Conservation (phyloP, 2,797 vertebrate genomes). For the Leptodactylus fallax region DNA sequence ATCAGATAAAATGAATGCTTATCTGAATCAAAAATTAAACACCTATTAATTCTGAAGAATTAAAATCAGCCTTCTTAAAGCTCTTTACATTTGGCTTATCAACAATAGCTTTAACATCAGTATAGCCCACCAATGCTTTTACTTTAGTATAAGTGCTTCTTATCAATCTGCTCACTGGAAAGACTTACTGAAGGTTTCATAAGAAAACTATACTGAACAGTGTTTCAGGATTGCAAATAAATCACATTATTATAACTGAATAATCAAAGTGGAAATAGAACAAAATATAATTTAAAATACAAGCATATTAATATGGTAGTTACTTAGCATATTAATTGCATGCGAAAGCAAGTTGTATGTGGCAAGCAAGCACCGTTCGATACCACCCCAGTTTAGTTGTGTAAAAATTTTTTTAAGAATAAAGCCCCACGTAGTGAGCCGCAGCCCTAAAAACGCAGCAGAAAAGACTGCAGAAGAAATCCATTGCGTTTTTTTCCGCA, state of each 20-base stretch:
- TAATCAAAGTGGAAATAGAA: background rate
- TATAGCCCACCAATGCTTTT: background rate
- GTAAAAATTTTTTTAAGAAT: too few relatives aligned
- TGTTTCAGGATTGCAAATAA: background rate
- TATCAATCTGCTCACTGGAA: background rate
- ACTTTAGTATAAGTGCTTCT: background rate
- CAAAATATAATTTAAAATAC: background rate
- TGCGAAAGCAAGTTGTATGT: background rate
- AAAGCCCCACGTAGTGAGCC: too few relatives aligned
- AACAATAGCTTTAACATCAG: background rate
- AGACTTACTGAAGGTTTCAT: background rate
- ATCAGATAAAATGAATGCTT: constrained; percentile 27
- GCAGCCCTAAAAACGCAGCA: too few relatives aligned
- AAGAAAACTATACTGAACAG: background rate
- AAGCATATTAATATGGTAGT: background rate
- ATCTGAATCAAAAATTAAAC: constrained; percentile 32
- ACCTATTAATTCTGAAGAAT: constrained; percentile 24
- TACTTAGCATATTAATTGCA: background rate
- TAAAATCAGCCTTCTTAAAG: constrained; percentile 19
- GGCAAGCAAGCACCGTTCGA: background rate
- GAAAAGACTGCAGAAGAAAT: too few relatives aligned
- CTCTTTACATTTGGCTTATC: constrained; percentile 15
- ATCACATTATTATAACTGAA: background rate
- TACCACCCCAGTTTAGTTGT: too few relatives aligned
- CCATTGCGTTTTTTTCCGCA: too few relatives aligned